Percentiles rank a stretch among this genome's conserved stretches.
Evolutionary conservation across 2,113 vertebrate species (phyloP).

Genomic region (Varanus komodoensis): DNA sequence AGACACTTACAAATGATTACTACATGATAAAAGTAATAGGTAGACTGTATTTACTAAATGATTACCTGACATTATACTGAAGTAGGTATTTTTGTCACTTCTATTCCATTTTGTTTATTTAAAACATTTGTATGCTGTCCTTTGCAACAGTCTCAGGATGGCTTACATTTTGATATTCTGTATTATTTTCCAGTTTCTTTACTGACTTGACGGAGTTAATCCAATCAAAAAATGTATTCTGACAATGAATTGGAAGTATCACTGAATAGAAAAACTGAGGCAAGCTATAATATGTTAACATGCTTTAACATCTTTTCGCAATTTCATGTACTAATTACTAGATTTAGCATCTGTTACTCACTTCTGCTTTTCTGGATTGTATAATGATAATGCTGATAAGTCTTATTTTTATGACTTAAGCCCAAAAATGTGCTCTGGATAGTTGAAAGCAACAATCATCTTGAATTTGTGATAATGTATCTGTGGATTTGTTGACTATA

Average conservation of each 20-base stretch:
- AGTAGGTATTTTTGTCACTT: not conserved
- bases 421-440: not conserved
- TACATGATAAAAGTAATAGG: not conserved
- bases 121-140: too few species aligned
- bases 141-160: too few species aligned
- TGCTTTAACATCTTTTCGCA: not conserved
- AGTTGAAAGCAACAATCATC: not conserved
- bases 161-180: not conserved
- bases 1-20: not conserved
- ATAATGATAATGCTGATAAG: not conserved
- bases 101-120: too few species aligned
- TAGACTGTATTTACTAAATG: not conserved
- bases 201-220: not conserved
- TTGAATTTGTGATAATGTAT: not conserved
- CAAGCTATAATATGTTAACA: not conserved
- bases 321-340: not conserved
- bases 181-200: not conserved
- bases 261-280: slow-evolving; percentile 2
- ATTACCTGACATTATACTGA: not conserved
- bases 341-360: not conserved
- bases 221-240: slow-evolving; percentile 1
- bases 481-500: not conserved
- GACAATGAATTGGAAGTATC: not conserved
- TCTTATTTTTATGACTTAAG: not conserved
- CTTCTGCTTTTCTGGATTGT: not conserved